Percentiles rank a stretch among this genome's conserved stretches.
Evolutionary conservation across 1,140 invertebrate species (phyloP).

Genomic region (Drosophila miranda): DNA sequence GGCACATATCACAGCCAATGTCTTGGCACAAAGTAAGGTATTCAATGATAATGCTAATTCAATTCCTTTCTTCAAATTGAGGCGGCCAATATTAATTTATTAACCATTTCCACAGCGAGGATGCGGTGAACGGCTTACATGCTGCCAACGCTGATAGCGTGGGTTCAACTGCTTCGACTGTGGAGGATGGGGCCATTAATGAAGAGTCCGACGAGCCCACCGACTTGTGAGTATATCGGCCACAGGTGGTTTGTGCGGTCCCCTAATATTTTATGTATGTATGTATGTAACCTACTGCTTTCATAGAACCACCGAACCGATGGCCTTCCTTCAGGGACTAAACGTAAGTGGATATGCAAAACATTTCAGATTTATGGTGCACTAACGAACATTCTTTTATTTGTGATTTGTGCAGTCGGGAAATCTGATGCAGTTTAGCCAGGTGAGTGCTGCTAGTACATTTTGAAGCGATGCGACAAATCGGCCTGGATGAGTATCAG

Average conservation of each 20-base stretch:
- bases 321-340: slow-evolving; percentile 70
- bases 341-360: slow-evolving; percentile 54
- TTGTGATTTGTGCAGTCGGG: slow-evolving; percentile 65
- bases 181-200: slow-evolving; percentile 29
- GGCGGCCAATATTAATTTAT: not conserved
- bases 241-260: slow-evolving; percentile 15
- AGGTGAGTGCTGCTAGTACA: slow-evolving; percentile 53
- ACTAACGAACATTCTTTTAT: not conserved
- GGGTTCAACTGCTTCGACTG: slow-evolving; percentile 23
- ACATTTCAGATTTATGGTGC: not conserved
- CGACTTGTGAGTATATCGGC: slow-evolving; percentile 22
- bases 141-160: slow-evolving; percentile 23
- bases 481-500: slow-evolving; percentile 62
- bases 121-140: slow-evolving; percentile 26
- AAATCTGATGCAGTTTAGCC: slow-evolving; percentile 77
- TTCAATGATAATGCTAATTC: no score
- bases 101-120: slow-evolving; percentile 2
- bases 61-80: not conserved
- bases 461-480: slow-evolving; percentile 52
- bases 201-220: slow-evolving; percentile 34
- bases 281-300: slow-evolving; percentile 1
- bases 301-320: slow-evolving; percentile 52
- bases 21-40: slow-evolving; percentile 65
- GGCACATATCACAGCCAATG: slow-evolving; percentile 57
- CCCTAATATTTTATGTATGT: not conserved